Evolutionary conservation across 2,888 invertebrate genomes (phyloP).

Genomic region (Xestia xanthographa): DNA sequence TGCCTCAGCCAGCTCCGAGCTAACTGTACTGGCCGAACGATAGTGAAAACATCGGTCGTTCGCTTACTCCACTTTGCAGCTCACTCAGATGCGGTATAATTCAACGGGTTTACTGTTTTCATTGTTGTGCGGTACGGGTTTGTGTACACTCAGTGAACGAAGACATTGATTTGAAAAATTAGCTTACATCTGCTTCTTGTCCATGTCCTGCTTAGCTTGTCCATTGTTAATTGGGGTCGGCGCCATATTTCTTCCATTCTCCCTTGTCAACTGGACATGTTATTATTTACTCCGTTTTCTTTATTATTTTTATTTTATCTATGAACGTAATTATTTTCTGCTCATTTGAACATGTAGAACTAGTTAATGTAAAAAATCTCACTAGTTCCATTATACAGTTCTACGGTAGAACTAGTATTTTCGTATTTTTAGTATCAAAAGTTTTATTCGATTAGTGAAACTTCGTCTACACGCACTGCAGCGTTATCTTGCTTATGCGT

Average conservation of each 20-base stretch:
- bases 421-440: background rate
- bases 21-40: constrained; percentile 77
- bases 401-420: too few relatives aligned
- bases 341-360: background rate
- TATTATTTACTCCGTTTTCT: background rate
- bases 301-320: too few relatives aligned
- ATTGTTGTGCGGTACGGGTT: constrained; percentile 51
- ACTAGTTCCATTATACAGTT: too few relatives aligned
- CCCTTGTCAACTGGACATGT: background rate
- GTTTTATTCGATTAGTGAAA: background rate
- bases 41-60: constrained; percentile 77
- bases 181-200: background rate
- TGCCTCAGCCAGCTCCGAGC: constrained; percentile 62
- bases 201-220: background rate
- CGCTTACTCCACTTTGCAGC: constrained; percentile 77
- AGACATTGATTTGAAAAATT: background rate
- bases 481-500: background rate
- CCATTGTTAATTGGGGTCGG: too few relatives aligned
- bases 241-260: background rate
- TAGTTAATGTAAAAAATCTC: too few relatives aligned
- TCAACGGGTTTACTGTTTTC: constrained; percentile 59
- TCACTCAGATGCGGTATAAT: constrained; percentile 67
- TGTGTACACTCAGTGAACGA: too few relatives aligned
- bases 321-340: background rate
- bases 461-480: background rate